Base-by-base conservation (phyloP, 2,113 vertebrate genomes). In the Fregata magnificens region DNA sequence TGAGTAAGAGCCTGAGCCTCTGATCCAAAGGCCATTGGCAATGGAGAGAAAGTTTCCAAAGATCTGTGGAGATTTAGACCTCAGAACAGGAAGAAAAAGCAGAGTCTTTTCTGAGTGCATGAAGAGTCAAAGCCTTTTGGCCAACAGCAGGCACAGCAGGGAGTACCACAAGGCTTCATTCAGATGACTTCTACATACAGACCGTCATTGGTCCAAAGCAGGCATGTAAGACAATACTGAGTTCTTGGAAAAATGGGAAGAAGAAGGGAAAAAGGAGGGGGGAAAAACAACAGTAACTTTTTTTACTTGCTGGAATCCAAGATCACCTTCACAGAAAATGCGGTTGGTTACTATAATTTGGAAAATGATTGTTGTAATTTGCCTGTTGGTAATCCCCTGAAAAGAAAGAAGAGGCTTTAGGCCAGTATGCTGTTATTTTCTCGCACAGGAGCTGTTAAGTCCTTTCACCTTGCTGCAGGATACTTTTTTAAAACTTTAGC, bases 261-360 rank as follows among this genome's bases (percentile, higher is more conserved):
- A 40, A 40, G 47, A 10, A 85, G 32, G 38, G 71, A 56, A 82
- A 92, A 82, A 42, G 9, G 16, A 28, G 36, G 25, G 15, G 12
- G 8, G 4, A 50, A 72, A 95, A 86, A 6, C 45, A 82, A 53
- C 19, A 56, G 38, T 15, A 45, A 49, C 38, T 74, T 69, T 55
- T 90, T 70, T 80, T 62, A 83, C 80, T 96, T 92, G 88, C 76
- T 84, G 80, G 90, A 94, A 96, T 79, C 58, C 32, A 79, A 86
- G n/a, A 66, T 76, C 16, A 53, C 82, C 56, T 84, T 86, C 91
- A 72, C 28, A 84, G 81, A 84, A 95, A 85, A 89, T 50, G 49
- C 6, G 4, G 52, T 76, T 71, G 40, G 56, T 81, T 88, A 55
- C 76, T 56, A 25, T 56, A 86, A 78, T 72, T 61, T 80, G 61